A percentile compares a stretch with the other conserved stretches of the same genome.
These are phyloP conservation scores for Tethea ocularis DNA, from an alignment of 2,888 invertebrate genomes.

Conservation along the genomic window DNA sequence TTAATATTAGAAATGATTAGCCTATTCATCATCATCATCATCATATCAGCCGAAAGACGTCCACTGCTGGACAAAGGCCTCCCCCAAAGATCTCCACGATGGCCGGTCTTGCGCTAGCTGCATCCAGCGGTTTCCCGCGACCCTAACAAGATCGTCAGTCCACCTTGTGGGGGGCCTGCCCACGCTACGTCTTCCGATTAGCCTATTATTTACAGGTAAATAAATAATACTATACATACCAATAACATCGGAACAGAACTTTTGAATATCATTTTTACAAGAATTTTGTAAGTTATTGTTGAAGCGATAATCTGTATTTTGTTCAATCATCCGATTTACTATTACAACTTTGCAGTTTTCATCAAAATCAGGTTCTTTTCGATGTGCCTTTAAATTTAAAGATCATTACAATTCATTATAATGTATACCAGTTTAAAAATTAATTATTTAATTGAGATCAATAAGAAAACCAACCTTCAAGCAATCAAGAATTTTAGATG, in stretches of 20 bases:
- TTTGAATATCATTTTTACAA: constrained; percentile 92
- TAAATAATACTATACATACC: too few species aligned
- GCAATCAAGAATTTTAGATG: constrained; percentile 88
- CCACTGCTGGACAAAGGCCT: too few species aligned
- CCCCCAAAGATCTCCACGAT: too few species aligned
- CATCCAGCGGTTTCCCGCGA: too few species aligned
- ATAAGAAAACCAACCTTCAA: constrained; percentile 85
- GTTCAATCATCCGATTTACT: constrained; percentile 94
- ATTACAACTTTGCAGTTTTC: constrained; percentile 92
- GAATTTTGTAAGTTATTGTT: constrained; percentile 92
- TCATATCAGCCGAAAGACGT: too few species aligned
- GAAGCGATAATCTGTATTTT: constrained; percentile 94
- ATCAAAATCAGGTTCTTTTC: constrained; percentile 91
- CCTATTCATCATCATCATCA: too few species aligned
- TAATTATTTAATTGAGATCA: constrained; percentile 11
- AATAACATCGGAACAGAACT: constrained; percentile 67
- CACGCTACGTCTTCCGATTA: too few species aligned
- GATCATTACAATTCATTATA: neutral
- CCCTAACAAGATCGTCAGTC: too few species aligned
- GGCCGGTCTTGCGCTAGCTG: too few species aligned
- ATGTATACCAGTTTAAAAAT: constrained; percentile 5
- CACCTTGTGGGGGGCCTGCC: too few species aligned
- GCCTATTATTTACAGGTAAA: too few species aligned
- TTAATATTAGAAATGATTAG: too few species aligned
- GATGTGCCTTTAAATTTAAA: constrained; percentile 83